A percentile compares a stretch with the other conserved stretches of the same genome.
These are phyloP conservation scores for Mythimna pallens DNA, from an alignment of 2,888 invertebrate genomes.

Conservation along the genomic window DNA sequence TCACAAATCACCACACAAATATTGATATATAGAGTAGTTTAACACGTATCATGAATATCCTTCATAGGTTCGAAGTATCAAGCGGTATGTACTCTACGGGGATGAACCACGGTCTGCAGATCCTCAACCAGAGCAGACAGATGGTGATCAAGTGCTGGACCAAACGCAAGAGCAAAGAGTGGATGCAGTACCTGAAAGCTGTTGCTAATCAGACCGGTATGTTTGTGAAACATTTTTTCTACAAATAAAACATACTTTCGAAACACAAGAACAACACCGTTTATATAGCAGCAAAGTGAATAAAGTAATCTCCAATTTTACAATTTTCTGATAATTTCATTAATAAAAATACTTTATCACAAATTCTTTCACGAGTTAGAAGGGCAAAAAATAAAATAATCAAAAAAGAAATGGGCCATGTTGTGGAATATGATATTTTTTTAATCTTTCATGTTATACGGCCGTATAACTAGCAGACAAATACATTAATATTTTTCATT, in stretches of 20 bases:
- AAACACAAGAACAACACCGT: no score
- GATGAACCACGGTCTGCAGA: constrained; percentile 95
- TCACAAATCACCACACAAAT: not conserved
- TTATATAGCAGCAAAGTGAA: no score
- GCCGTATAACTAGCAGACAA: no score
- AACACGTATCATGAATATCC: not conserved
- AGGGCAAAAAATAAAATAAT: no score
- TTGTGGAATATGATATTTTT: no score
- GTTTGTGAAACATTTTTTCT: constrained; percentile 33
- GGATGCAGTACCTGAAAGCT: constrained; percentile 95
- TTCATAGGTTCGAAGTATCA: constrained; percentile 94
- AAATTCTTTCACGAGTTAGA: no score
- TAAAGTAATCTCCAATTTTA: no score
- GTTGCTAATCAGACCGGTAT: constrained; percentile 93
- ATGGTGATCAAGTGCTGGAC: constrained; percentile 97
- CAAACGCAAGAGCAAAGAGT: constrained; percentile 96
- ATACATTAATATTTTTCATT: no score
- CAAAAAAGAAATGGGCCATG: no score
- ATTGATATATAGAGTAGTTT: not conserved
- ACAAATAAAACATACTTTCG: not conserved
- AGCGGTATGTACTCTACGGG: constrained; percentile 97
- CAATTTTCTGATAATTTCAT: no score
- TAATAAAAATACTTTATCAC: no score
- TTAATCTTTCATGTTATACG: no score
- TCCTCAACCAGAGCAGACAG: constrained; percentile 96